Base-by-base conservation (phyloP, 2,888 invertebrate genomes). In the Coenonympha glycerion region DNA sequence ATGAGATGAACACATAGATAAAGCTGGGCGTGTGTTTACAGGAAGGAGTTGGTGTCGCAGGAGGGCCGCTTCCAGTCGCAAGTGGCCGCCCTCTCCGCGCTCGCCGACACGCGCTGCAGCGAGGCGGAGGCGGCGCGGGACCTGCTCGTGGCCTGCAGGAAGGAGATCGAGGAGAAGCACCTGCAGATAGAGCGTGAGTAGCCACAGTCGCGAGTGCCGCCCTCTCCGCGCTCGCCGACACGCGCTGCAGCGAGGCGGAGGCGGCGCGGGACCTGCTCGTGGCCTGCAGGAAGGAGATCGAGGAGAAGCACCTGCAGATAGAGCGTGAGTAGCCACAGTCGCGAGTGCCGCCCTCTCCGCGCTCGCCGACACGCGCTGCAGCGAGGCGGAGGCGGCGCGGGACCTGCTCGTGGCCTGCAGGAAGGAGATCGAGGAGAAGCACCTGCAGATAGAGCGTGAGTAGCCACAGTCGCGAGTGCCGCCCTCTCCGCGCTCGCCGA, bases 171-270 rank as follows among this genome's bases (percentile, higher is more conserved):
- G 51, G 81, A 84, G 1, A 91, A 90, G 68, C 88, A 89, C 42
- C 89, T 88, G 54, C 90, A 90, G 66, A 90, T 91, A 61, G 90
- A 90, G 67, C 87, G 91, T 91, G 66, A 90, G 91, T 89, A 28
- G 28, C n/a, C 89, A 2, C n/a, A n/a, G n/a, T n/a, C n/a, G n/a
- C n/a, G n/a, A n/a, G n/a, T n/a, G n/a, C n/a, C n/a, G 88, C 89
- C 1, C 69, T 91, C 11, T 87, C 88, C 0, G 88, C 89, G 54
- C 86, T 90, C 46, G 77, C 90, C 0, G 86, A 89, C 34, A 69
- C 76, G 11, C 73, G 90, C 50, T 89, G 89, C 63, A 85, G 81
- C 1, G 91, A 74, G 85, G 48, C n/a, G n/a, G n/a, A n/a, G n/a
- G n/a, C n/a, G n/a, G 78, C 90, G 31, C 76, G 88, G 24, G 89